phyloP scores from a whole-genome alignment of 37 sponge, comb jelly and placozoan species.

The Geodia barretti region DNA sequence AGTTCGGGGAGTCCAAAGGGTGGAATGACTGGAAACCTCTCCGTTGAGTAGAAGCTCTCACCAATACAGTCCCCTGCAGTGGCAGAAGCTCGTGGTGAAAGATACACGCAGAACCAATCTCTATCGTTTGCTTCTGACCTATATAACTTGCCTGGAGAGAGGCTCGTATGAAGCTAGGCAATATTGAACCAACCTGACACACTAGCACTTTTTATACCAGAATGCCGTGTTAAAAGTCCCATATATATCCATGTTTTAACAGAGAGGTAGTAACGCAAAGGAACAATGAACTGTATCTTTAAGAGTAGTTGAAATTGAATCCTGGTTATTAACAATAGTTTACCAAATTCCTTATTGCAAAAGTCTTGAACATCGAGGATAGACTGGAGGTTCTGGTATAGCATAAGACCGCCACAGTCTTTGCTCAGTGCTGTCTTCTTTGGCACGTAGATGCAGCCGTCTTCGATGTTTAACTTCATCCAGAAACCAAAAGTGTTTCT shows the following conservation, averaged over 20 bases:
- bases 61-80: conserved; percentile 55
- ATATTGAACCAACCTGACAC: too few relatives aligned
- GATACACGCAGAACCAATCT: too few relatives aligned
- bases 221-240: too few relatives aligned
- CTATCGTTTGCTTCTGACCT: too few relatives aligned
- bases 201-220: too few relatives aligned
- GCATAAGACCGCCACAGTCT: conserved; percentile 46
- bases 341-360: conserved; percentile 32
- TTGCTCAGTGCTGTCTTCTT: background rate
- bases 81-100: too few relatives aligned
- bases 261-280: background rate
- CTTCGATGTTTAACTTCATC: background rate
- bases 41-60: conserved; percentile 31
- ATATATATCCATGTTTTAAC: background rate
- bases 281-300: background rate
- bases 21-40: conserved; percentile 61
- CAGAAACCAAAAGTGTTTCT: background rate
- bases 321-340: background rate
- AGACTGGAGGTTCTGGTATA: conserved; percentile 8
- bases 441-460: conserved; percentile 57
- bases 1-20: conserved; percentile 66
- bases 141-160: too few relatives aligned
- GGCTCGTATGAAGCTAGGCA: too few relatives aligned
- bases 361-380: conserved; percentile 12
- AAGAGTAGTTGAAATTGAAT: background rate